Conservation (phyloP, 1,140 invertebrate genomes). For the Aporrectodea caliginosa region DNA sequence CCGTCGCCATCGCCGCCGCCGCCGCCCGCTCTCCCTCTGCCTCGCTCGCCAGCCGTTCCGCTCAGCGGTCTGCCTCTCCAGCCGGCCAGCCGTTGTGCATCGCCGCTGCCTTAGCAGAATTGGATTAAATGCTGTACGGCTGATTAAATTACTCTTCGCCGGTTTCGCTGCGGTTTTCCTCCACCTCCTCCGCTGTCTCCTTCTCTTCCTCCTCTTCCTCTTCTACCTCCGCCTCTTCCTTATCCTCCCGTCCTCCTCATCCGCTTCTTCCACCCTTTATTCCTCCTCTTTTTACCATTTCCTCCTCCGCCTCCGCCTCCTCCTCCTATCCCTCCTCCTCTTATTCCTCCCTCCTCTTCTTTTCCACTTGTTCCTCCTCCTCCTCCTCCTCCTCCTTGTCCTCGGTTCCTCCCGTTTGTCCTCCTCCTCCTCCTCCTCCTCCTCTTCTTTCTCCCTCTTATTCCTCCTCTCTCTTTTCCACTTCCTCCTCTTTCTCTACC, state of each 20-base stretch:
- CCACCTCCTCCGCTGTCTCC: not conserved
- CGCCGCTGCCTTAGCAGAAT: conserved; percentile 8
- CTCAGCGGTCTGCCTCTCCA: not conserved
- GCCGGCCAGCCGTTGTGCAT: not conserved
- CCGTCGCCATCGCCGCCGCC: no score
- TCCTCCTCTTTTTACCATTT: not conserved
- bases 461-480: not conserved
- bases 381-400: not conserved
- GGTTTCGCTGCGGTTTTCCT: no score
- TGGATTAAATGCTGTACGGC: not conserved
- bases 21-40: no score
- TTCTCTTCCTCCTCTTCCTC: not conserved
- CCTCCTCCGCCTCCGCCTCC: not conserved
- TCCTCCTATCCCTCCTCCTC: not conserved
- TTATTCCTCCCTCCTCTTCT: not conserved
- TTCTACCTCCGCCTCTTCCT: not conserved
- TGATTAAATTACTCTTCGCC: not conserved
- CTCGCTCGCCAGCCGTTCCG: not conserved
- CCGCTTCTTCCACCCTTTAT: not conserved
- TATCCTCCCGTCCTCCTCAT: not conserved
- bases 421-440: not conserved
- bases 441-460: not conserved
- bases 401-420: not conserved
- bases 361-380: not conserved
- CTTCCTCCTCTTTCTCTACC: not conserved